Evolutionary conservation across 2,797 vertebrate species (phyloP), one percentile per base, ranked within the genome.

Genomic region (Aplochiton taeniatus): DNA sequence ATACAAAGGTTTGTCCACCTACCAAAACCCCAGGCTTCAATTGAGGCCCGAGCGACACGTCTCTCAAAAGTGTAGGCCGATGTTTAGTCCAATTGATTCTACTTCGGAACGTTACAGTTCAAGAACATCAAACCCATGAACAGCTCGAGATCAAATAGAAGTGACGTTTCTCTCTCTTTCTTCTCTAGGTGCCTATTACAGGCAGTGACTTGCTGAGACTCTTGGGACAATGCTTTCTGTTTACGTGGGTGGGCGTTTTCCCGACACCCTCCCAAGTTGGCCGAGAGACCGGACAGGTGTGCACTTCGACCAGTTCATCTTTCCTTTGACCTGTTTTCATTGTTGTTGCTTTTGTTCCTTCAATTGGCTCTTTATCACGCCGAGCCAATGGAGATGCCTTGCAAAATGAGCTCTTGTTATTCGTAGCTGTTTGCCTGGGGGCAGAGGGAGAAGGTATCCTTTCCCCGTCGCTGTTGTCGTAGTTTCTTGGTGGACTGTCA

Each of bases 121-220:
- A 2, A 31, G 31, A 31, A 3, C 31, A 31, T n/a, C n/a, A n/a
- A n/a, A n/a, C n/a, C n/a, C n/a, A n/a, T n/a, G n/a, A 31, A 19
- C 56, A 77, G 75, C 14, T 76, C 2, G 3, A 31, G 31, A 31
- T 31, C 31, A 31, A 31, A 31, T 31, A 31, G 31, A 31, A 31
- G 31, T 31, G 31, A 31, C 31, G 13, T 78, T 41, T 73, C 4
- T 72, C 62, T 78, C 54, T 52, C 69, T 50, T n/a, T 78, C 16
- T 80, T n/a, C 80, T 84, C 62, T 81, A 98, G 96, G 95, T 93
- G 93, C 91, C 90, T 93, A 90, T 92, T 94, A 95, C 84, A 97
- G 93, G 90, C 94, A 93, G 86, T 97, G 94, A 95, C 89, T 78
- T 72, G 77, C 82, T 80, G 84, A 85, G 83, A 79, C 54, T 75